Evolutionary conservation across 2,113 vertebrate species (phyloP), one percentile per base, ranked within the genome.

Genomic region (Petaurus breviceps): DNA sequence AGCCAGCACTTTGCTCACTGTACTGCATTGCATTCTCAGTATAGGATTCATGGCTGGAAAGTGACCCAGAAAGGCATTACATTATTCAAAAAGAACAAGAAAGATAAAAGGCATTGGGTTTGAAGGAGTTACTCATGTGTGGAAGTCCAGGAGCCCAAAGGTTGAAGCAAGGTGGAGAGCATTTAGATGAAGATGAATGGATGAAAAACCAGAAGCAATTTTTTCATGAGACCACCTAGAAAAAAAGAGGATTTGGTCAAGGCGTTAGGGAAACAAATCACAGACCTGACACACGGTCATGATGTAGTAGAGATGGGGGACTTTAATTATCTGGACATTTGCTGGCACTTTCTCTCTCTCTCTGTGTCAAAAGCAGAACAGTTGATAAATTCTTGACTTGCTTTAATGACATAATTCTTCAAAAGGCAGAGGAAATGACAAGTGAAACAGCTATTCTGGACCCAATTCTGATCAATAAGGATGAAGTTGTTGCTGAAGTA

Each of bases 171-270:
- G 68, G 37, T 84, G 68, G 68, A 84, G n/a, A 23, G n/a, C 68
- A 84, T 84, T 37, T n/a, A 84, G 68, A 43, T 43, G 37, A 84
- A 84, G 68, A 84, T 43, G 68, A 84, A 43, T 84, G 68, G n/a
- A 84, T n/a, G 68, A 37, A 84, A 84, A 84, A 84, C 19, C 68
- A 84, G 68, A 84, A 84, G 68, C 68, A 43, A 84, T 84, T 43
- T 84, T 84, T 84, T 84, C 68, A 84, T 84, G n/a, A 84, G 68
- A 84, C 68, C 68, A 84, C 68, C 68, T 84, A 84, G n/a, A 84
- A n/a, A 84, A 77, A 77, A 84, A 84, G 68, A 84, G 68, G 68
- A 23, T 43, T n/a, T 77, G 37, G 68, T n/a, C 37, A 77, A 77
- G 68, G 16, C 37, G 1, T 77, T 22, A 84, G n/a, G n/a, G 68